These are phyloP conservation scores for Drosophila kambysellisi DNA, from an alignment of 2,888 invertebrate species.

Conservation along the genomic window DNA sequence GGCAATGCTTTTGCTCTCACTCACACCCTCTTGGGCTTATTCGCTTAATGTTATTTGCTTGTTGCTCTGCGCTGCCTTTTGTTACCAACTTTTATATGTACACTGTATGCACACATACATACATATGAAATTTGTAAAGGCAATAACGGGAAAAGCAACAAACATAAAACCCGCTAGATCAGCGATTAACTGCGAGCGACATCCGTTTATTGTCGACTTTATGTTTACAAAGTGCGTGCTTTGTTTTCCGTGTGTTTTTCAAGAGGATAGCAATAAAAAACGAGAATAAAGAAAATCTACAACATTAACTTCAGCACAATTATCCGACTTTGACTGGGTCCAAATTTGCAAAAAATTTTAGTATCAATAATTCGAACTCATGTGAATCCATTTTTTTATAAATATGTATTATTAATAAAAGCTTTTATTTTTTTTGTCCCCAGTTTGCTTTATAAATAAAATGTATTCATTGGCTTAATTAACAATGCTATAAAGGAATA, in stretches of 20 bases:
- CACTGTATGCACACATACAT: conserved; percentile 10
- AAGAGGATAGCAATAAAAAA: conserved; percentile 36
- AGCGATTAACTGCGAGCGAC: conserved; percentile 50
- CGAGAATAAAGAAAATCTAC: background rate
- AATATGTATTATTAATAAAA: too few species aligned
- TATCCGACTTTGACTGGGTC: background rate
- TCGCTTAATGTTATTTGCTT: conserved; percentile 25
- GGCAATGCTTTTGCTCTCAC: conserved; percentile 42
- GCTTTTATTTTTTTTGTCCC: too few species aligned
- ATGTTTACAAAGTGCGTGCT: conserved; percentile 70
- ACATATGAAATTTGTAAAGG: conserved; percentile 25
- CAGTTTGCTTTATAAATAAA: background rate
- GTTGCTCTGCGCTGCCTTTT: conserved; percentile 42
- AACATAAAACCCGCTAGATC: conserved; percentile 3
- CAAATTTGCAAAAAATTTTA: background rate
- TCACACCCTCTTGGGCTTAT: conserved; percentile 27
- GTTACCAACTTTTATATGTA: conserved; percentile 32
- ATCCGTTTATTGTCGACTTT: conserved; percentile 61
- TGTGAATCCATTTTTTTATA: too few species aligned
- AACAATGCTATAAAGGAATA: background rate
- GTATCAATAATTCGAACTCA: background rate
- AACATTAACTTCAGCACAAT: conserved; percentile 11
- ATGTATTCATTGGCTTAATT: background rate
- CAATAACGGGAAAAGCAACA: conserved; percentile 25
- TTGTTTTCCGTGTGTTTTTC: conserved; percentile 52